Evolutionary conservation across 2,888 invertebrate genomes (phyloP).

Genomic region (Chydorus sphaericus): DNA sequence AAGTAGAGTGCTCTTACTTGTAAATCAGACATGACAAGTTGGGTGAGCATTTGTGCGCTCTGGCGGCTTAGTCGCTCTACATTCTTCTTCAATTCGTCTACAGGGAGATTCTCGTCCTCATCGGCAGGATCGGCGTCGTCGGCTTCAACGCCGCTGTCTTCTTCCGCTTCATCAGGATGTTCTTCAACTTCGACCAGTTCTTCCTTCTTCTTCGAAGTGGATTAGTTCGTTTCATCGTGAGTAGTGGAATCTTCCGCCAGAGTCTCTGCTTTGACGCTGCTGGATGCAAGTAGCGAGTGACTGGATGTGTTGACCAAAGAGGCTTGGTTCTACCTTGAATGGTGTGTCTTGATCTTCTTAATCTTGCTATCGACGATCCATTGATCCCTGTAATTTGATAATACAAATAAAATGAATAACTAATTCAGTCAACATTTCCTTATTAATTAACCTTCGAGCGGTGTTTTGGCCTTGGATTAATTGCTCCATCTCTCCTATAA

Average conservation of each 20-base stretch:
- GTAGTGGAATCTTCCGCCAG: conserved; percentile 7
- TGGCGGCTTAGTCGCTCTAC: conserved; percentile 68
- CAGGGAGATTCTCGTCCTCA: conserved; percentile 62
- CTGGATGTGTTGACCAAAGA: conserved; percentile 1
- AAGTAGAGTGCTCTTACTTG: conserved; percentile 73
- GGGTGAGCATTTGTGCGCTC: conserved; percentile 57
- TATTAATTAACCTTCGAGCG: conserved; percentile 38
- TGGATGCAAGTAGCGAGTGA: not conserved
- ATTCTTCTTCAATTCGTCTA: conserved; percentile 73
- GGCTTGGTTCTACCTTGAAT: conserved; percentile 14
- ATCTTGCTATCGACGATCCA: conserved; percentile 87
- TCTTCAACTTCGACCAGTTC: conserved; percentile 22
- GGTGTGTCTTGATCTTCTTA: conserved; percentile 16
- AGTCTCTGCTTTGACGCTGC: not conserved
- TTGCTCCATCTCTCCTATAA: conserved; percentile 75
- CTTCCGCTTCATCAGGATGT: conserved; percentile 24
- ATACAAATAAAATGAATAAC: not conserved
- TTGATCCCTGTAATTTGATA: conserved; percentile 54
- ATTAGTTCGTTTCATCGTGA: conserved; percentile 14
- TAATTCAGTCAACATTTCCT: not conserved
- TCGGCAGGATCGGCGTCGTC: conserved; percentile 21
- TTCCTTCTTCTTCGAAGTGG: conserved; percentile 19
- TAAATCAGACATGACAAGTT: conserved; percentile 61
- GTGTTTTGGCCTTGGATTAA: conserved; percentile 74
- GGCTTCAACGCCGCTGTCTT: conserved; percentile 17